Conservation (phyloP, 2,888 invertebrate genomes). For the Argyresthia goedartella region DNA sequence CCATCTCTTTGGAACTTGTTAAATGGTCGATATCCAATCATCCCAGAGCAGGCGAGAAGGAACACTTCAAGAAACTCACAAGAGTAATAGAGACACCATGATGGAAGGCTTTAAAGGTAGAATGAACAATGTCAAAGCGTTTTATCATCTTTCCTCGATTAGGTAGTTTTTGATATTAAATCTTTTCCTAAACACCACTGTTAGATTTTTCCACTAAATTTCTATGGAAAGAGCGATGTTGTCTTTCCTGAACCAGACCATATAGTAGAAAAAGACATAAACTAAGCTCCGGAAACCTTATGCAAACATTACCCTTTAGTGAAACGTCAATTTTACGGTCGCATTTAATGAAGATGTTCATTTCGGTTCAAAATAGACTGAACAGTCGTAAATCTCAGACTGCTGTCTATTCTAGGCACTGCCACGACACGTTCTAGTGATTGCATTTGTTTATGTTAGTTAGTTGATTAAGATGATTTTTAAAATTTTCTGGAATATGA, state of each 20-base stretch:
- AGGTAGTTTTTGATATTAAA: conserved; percentile 67
- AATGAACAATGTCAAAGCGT: conserved; percentile 59
- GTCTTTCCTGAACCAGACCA: too few relatives aligned
- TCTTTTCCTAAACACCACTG: conserved; percentile 28
- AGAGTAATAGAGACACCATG: conserved; percentile 41
- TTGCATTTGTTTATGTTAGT: too few relatives aligned
- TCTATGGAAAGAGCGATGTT: too few relatives aligned
- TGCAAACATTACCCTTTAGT: conserved; percentile 43
- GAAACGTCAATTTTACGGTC: conserved; percentile 51
- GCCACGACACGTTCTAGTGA: neutral
- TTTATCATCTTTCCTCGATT: conserved; percentile 60
- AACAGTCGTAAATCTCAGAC: conserved; percentile 49
- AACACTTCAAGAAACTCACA: conserved; percentile 15
- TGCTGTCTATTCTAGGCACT: conserved; percentile 30
- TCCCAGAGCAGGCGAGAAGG: conserved; percentile 38
- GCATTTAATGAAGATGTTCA: conserved; percentile 29
- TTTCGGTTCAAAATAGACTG: conserved; percentile 46
- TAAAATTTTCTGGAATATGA: too few relatives aligned
- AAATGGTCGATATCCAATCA: conserved; percentile 69
- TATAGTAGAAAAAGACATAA: too few relatives aligned
- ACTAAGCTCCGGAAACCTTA: conserved; percentile 44
- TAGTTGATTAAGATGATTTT: too few relatives aligned
- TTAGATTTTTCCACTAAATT: too few relatives aligned
- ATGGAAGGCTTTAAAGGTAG: conserved; percentile 71
- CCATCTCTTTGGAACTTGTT: conserved; percentile 61